Evolutionary conservation across 2,888 invertebrate species (phyloP), one percentile per base, ranked within the genome.

Genomic region (Camptogramma bilineatum): DNA sequence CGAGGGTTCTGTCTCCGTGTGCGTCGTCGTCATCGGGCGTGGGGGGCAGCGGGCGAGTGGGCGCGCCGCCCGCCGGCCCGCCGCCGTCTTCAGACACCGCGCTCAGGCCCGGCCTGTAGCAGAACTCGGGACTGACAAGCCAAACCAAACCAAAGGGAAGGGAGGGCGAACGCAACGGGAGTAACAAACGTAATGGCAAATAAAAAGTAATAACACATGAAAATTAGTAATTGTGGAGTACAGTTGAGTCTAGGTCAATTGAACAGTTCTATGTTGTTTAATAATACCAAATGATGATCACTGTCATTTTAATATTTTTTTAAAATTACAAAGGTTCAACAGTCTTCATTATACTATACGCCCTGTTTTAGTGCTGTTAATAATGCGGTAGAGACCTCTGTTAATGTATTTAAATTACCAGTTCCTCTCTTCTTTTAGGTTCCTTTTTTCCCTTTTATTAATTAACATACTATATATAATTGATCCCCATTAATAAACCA

Each of bases 1-100:
- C 98, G 88, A 98, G 95, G 64, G 98, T 98, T 81, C 97, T 95
- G 88, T 98, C 98, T 62, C 96, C 96, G 76, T 86, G 91, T 44
- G 94, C 93, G 90, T 96, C 96, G 86, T 97, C 97, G 83, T 98
- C 98, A 86, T 98, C 98, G 46, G 98, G 98, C 57, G 98, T 98
- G 55, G 98, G 98, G 62, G 98, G 98, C 80, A 98, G 94, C 57
- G 98, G 98, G 75, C 98, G 95, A 85, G 98, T 98, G 67, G 98
- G 98, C 75, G 98, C 97, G 60, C 96, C 96, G 64, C 96, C 96
- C 73, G 93, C 89, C 64, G 34, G 64, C 31, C 66, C 65, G 5
- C 66, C 70, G 44, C 75, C 77, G 71, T 78, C 77, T 75, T 76
- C 79, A 69, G 76, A 60, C 71, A 75, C 79, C 90, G 80, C 81